phyloP scores from a whole-genome alignment of 2,113 vertebrate genomes.

The Nibea albiflora region DNA sequence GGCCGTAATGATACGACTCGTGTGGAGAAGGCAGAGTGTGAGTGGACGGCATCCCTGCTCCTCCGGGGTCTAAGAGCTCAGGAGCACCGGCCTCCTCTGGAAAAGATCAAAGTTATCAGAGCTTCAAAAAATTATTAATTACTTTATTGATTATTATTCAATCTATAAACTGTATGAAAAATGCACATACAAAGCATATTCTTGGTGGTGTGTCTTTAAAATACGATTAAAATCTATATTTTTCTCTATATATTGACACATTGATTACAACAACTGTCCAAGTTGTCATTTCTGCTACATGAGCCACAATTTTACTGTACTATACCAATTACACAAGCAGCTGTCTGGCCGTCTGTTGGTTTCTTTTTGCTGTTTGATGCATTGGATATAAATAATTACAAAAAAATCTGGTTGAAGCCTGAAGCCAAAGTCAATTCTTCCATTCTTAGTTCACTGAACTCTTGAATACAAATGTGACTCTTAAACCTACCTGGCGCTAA shows the following conservation, averaged over 20 bases:
- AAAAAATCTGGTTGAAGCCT: not conserved
- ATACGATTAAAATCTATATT: too few relatives aligned
- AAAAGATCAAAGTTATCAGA: not conserved
- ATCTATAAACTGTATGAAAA: not conserved
- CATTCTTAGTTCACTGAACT: constrained; percentile 1
- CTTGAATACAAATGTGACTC: not conserved
- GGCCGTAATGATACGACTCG: constrained; percentile 95
- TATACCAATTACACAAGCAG: too few relatives aligned
- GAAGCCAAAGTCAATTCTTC: not conserved
- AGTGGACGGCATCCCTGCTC: constrained; percentile 85
- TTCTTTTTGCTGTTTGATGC: not conserved
- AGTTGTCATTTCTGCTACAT: too few relatives aligned
- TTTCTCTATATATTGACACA: too few relatives aligned
- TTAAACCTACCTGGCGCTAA: constrained; percentile 70
- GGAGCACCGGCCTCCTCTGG: constrained; percentile 86
- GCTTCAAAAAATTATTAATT: not conserved
- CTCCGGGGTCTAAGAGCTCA: constrained; percentile 89
- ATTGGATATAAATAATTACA: not conserved
- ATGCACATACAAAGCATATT: too few relatives aligned
- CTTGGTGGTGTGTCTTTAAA: too few relatives aligned
- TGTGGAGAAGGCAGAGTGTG: constrained; percentile 95
- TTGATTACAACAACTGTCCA: too few relatives aligned
- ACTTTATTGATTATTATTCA: not conserved
- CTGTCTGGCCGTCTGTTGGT: not conserved
- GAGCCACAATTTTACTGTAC: too few relatives aligned